Evolutionary conservation across 35 echinoderm and acorn worm genomes (phyloP).

Genomic region (Apostichopus japonicus): DNA sequence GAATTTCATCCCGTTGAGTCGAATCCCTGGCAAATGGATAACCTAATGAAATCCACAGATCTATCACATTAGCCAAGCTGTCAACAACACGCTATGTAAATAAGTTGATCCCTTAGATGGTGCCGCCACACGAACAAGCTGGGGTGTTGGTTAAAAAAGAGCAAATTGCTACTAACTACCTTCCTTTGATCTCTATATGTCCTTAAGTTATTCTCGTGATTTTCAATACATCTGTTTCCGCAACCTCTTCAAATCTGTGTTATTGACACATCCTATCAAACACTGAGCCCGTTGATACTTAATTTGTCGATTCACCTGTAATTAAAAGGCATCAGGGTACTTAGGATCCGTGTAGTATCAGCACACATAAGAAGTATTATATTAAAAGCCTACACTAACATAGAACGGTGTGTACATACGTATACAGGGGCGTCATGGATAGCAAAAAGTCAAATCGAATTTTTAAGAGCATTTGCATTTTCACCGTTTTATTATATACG

Average conservation of each 20-base stretch:
- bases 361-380: too few relatives aligned
- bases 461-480: too few relatives aligned
- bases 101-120: neutral
- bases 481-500: too few relatives aligned
- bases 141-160: too few relatives aligned
- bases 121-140: neutral
- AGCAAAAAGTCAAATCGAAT: too few relatives aligned
- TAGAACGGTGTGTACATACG: neutral
- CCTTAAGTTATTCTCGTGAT: neutral
- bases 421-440: too few relatives aligned
- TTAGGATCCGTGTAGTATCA: too few relatives aligned
- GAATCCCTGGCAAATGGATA: slow-evolving; percentile 3
- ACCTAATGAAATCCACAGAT: slow-evolving; percentile 14
- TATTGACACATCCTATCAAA: neutral
- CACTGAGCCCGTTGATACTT: neutral
- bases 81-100: neutral
- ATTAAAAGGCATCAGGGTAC: neutral
- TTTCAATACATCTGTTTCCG: neutral
- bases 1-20: slow-evolving; percentile 9
- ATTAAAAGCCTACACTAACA: neutral
- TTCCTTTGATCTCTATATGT: too few relatives aligned
- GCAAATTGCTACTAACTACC: too few relatives aligned
- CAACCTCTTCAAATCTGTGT: neutral
- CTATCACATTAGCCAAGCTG: neutral
- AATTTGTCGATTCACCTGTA: neutral